phyloP scores from a whole-genome alignment of 2,888 invertebrate species.

The Kryphioiulus occultus region DNA sequence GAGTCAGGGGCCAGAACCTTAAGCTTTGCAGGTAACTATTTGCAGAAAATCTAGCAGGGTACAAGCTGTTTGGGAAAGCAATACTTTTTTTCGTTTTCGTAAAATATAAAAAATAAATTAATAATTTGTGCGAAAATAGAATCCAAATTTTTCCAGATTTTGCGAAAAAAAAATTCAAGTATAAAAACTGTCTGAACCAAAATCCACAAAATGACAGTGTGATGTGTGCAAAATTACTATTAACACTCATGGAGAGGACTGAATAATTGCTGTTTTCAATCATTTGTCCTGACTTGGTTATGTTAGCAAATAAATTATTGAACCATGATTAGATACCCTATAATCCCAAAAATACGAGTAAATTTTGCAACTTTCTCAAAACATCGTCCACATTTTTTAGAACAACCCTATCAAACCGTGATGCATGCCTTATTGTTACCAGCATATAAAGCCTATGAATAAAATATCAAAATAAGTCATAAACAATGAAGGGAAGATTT shows the following conservation, averaged over 20 bases:
- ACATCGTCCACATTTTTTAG: background rate
- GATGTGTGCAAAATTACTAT: background rate
- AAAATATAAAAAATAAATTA: background rate
- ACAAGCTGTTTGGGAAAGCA: conserved; percentile 52
- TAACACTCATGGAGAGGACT: too few species aligned
- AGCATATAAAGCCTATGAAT: conserved; percentile 31
- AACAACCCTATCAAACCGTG: conserved; percentile 25
- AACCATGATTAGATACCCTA: too few species aligned
- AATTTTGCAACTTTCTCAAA: background rate
- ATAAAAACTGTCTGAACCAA: background rate
- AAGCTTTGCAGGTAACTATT: conserved; percentile 46
- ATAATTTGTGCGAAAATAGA: background rate
- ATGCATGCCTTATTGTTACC: conserved; percentile 31
- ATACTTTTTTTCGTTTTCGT: background rate
- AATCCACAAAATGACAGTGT: background rate
- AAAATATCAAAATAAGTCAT: conserved; percentile 7
- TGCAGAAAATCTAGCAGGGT: conserved; percentile 39
- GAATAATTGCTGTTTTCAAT: too few species aligned
- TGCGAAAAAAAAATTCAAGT: background rate
- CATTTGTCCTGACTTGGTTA: too few species aligned
- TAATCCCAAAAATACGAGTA: too few species aligned
- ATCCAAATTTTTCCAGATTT: background rate
- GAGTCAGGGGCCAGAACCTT: conserved; percentile 2
- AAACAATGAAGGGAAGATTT: background rate
- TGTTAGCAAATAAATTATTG: too few species aligned